These are phyloP conservation scores for Setipinna tenuifilis DNA, from an alignment of 2,797 vertebrate genomes.

Conservation along the genomic window DNA sequence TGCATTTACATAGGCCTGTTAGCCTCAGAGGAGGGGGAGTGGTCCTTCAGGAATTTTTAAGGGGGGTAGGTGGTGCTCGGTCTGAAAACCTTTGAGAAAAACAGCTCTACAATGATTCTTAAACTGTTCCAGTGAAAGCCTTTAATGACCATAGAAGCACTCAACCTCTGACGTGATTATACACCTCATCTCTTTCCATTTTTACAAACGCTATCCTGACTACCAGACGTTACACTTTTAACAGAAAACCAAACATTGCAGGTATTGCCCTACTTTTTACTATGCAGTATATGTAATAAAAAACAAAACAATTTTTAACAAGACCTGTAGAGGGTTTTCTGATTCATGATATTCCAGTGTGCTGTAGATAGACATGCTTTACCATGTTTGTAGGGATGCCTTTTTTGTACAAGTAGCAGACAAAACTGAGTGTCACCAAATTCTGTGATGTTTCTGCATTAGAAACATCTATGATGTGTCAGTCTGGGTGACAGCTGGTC, in stretches of 20 bases:
- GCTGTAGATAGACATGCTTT: background rate
- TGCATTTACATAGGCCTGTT: no score
- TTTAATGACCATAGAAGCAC: background rate
- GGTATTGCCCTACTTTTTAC: background rate
- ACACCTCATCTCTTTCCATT: background rate
- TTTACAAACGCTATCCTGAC: no score
- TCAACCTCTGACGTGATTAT: background rate
- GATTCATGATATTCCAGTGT: background rate
- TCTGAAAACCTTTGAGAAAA: no score
- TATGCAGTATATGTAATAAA: background rate
- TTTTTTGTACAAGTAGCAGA: background rate
- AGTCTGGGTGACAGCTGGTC: background rate
- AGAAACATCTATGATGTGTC: background rate
- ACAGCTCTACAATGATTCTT: background rate
- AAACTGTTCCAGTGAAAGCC: background rate
- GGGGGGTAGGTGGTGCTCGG: no score
- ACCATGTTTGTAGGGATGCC: background rate
- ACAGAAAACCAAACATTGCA: background rate
- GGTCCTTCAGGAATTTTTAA: no score
- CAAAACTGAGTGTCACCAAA: background rate
- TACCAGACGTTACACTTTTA: no score
- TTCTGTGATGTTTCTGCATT: background rate
- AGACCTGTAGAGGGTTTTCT: background rate
- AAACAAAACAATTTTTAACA: background rate
- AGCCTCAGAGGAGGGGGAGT: no score